phyloP scores from a whole-genome alignment of 2,797 vertebrate species.

The Octomys mimax region DNA sequence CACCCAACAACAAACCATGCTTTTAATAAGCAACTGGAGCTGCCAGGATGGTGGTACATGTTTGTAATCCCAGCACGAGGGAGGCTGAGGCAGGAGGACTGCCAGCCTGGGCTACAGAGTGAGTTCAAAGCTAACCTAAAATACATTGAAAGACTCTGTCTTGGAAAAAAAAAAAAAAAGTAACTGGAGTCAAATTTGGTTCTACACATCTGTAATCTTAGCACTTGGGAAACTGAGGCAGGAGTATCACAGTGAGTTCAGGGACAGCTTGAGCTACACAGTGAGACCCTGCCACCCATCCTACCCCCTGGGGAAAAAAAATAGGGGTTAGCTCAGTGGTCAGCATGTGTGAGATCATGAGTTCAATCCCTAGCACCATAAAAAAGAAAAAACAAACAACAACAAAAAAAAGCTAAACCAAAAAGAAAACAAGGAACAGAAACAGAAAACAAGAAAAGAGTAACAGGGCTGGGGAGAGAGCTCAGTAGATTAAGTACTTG shows the following conservation, averaged over 20 bases:
- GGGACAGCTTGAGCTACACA: neutral
- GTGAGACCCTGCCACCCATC: too few species aligned
- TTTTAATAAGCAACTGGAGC: neutral
- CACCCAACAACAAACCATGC: neutral
- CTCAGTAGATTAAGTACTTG: too few species aligned
- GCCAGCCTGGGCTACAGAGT: neutral
- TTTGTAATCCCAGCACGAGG: neutral
- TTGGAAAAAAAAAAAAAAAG: neutral
- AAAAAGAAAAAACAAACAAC: neutral
- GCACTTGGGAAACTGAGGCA: neutral
- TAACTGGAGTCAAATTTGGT: neutral
- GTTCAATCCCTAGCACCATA: too few species aligned
- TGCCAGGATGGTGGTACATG: neutral
- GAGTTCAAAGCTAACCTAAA: neutral
- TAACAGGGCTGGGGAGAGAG: neutral
- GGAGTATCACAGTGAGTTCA: neutral
- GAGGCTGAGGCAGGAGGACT: neutral
- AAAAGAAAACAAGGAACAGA: too few species aligned
- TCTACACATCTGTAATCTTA: neutral
- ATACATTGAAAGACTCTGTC: neutral
- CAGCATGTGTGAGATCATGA: too few species aligned
- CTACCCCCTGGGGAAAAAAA: too few species aligned
- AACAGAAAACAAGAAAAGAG: neutral
- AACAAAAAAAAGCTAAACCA: too few species aligned
- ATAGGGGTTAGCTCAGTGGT: too few species aligned